A percentile compares a stretch with the other conserved stretches of the same genome.
These are phyloP conservation scores for Tetramorium alpestre DNA, from an alignment of 1,140 invertebrate genomes.

Conservation along the genomic window DNA sequence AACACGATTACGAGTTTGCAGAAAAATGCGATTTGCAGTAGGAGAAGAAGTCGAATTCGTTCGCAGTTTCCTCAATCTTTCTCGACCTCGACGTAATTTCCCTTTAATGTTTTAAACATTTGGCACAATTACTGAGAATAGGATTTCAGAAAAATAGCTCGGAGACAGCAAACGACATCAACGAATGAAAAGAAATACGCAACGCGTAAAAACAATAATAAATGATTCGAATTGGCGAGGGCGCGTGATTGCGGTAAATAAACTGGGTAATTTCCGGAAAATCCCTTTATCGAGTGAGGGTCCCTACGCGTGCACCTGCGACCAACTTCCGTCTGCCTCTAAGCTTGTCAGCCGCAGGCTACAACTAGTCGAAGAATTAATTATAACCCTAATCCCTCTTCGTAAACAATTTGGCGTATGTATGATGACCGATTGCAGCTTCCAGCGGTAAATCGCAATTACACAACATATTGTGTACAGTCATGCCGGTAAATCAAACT, in stretches of 20 bases:
- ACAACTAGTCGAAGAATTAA: conserved; percentile 52
- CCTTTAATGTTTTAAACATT: background rate
- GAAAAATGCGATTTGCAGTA: conserved; percentile 38
- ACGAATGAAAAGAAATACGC: background rate
- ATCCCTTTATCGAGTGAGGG: conserved; percentile 10
- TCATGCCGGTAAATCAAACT: background rate
- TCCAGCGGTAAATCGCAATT: background rate
- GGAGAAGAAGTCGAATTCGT: background rate
- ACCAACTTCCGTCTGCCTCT: conserved; percentile 45
- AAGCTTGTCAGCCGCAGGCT: background rate
- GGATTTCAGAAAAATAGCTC: background rate
- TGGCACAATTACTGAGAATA: background rate
- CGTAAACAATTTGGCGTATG: background rate
- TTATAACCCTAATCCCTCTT: conserved; percentile 30
- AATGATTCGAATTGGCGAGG: conserved; percentile 35
- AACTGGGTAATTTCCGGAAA: conserved; percentile 54
- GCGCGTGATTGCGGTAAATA: conserved; percentile 45
- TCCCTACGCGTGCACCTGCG: conserved; percentile 44
- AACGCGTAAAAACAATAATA: conserved; percentile 48
- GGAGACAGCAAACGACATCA: background rate
- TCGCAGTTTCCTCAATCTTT: conserved; percentile 46
- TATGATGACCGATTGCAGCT: background rate
- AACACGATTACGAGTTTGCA: conserved; percentile 19
- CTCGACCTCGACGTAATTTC: background rate
- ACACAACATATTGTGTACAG: background rate